Percentiles rank a stretch among this genome's conserved stretches.
These are phyloP conservation scores for Eretmochelys imbricata DNA, from an alignment of 2,113 vertebrate genomes.

Conservation along the genomic window DNA sequence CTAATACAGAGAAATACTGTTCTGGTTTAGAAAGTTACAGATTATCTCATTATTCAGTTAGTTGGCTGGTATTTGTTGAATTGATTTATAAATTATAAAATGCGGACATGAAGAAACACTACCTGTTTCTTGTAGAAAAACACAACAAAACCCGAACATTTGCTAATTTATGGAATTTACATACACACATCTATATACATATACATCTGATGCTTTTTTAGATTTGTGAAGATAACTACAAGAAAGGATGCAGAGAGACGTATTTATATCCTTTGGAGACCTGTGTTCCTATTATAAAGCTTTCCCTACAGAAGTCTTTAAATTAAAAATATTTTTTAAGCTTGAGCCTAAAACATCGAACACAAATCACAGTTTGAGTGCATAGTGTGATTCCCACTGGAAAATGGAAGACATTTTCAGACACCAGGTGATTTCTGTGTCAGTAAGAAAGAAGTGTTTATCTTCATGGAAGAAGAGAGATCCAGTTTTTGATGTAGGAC, in stretches of 20 bases:
- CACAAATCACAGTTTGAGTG: constrained; percentile 65
- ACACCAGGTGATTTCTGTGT: constrained; percentile 2
- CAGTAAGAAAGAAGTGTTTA: constrained; percentile 13
- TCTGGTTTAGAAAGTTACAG: constrained; percentile 41
- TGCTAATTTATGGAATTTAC: constrained; percentile 34
- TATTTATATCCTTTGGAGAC: constrained; percentile 51
- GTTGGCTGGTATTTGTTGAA: constrained; percentile 70
- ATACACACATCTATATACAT: not conserved
- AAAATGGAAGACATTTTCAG: constrained; percentile 48
- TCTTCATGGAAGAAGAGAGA: not conserved
- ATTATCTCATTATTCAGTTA: constrained; percentile 60
- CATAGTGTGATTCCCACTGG: constrained; percentile 30
- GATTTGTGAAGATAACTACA: constrained; percentile 22
- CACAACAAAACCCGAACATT: constrained; percentile 37
- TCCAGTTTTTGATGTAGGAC: not conserved
- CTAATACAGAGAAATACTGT: constrained; percentile 21
- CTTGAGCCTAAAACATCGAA: constrained; percentile 55
- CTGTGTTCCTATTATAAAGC: constrained; percentile 36
- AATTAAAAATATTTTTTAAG: constrained; percentile 67
- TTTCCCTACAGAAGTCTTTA: constrained; percentile 53
- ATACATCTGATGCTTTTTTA: constrained; percentile 29
- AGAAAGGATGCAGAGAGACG: constrained; percentile 22
- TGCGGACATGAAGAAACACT: constrained; percentile 20
- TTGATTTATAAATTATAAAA: constrained; percentile 71
- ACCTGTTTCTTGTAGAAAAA: constrained; percentile 56